These are phyloP conservation scores for Leguminivora glycinivorella DNA, from an alignment of 1,140 invertebrate genomes.

Conservation along the genomic window DNA sequence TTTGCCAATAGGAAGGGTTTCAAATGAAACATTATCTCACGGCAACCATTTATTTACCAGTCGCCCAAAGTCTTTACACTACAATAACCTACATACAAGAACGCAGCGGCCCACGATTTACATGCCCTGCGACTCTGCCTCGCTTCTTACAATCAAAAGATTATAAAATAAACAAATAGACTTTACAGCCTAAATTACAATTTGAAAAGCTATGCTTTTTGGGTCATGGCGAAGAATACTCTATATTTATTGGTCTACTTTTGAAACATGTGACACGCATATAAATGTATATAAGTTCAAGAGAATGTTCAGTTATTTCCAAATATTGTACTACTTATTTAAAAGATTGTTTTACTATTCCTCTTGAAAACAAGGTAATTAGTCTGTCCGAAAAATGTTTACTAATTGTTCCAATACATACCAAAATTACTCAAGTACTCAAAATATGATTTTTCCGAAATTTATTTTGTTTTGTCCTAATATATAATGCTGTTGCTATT, in stretches of 20 bases:
- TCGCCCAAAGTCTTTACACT: constrained; percentile 35
- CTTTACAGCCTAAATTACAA: constrained; percentile 24
- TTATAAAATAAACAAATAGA: constrained; percentile 24
- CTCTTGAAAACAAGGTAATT: not conserved
- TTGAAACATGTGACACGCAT: not conserved
- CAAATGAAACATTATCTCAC: constrained; percentile 34
- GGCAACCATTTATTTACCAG: constrained; percentile 40
- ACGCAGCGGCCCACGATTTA: constrained; percentile 27
- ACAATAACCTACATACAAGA: constrained; percentile 27
- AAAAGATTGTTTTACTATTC: not conserved
- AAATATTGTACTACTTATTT: too few relatives aligned
- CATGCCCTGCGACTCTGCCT: not conserved
- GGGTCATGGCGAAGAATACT: constrained; percentile 8
- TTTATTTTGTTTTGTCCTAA: too few relatives aligned
- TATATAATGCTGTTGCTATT: too few relatives aligned
- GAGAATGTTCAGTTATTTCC: too few relatives aligned
- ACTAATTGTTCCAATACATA: not conserved
- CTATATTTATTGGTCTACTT: not conserved
- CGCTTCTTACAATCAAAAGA: not conserved
- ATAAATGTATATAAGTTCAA: not conserved
- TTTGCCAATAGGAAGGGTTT: constrained; percentile 11
- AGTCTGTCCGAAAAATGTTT: not conserved
- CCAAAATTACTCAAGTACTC: too few relatives aligned
- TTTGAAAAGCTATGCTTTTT: constrained; percentile 24
- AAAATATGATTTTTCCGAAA: not conserved